Conservation (phyloP, 92 coral and sea anemone genomes). For the Palythoa caribaeorum region DNA sequence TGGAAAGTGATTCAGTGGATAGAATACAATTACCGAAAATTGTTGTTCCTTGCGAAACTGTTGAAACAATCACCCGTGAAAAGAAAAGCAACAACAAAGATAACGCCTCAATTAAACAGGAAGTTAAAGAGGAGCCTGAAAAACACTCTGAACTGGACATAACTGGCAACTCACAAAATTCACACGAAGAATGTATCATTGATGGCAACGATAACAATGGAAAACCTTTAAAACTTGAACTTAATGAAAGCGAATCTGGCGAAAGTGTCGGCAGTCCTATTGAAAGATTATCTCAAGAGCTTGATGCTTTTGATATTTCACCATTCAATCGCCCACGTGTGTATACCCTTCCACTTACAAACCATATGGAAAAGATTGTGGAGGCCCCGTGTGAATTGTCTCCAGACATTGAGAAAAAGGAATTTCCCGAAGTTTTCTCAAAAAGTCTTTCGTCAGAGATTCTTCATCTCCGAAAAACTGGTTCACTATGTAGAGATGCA, state of each 20-base stretch:
- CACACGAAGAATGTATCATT: neutral
- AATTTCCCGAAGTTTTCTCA: slow-evolving; percentile 2
- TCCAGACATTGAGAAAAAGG: slow-evolving; percentile 28
- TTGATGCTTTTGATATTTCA: slow-evolving; percentile 33
- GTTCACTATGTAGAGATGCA: slow-evolving; percentile 27
- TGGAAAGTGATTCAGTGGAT: neutral
- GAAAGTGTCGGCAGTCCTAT: slow-evolving; percentile 41
- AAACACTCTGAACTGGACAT: neutral
- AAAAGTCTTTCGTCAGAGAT: neutral
- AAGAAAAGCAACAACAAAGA: neutral
- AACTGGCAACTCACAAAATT: neutral
- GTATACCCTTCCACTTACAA: slow-evolving; percentile 32
- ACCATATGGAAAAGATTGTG: slow-evolving; percentile 42
- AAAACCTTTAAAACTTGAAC: slow-evolving; percentile 5
- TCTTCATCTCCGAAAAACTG: neutral
- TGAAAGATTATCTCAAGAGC: slow-evolving; percentile 30
- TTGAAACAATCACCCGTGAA: neutral
- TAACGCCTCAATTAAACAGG: neutral
- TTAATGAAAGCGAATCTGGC: neutral
- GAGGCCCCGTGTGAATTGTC: slow-evolving; percentile 32
- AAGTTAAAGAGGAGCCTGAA: neutral
- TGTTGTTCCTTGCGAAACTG: neutral
- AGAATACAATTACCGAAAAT: slow-evolving; percentile 12
- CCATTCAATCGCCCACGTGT: slow-evolving; percentile 40
- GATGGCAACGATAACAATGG: neutral